A percentile compares a stretch with the other conserved stretches of the same genome.
Evolutionary conservation across 35 echinoderm and acorn worm species (phyloP).

Genomic region (Stichopus chloronotus): DNA sequence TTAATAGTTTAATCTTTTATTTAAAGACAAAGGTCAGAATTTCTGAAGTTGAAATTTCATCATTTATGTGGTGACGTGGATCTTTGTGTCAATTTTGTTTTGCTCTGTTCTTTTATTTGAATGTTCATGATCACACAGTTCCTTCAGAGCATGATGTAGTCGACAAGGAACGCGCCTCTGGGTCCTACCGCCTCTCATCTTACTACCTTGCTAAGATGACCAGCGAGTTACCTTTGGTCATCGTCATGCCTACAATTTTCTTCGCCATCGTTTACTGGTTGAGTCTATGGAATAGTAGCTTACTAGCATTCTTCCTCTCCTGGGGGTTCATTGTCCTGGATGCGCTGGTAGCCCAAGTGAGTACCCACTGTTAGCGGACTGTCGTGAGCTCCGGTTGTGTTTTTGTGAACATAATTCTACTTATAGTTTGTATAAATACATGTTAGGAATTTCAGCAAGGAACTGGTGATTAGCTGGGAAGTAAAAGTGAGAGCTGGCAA

Average conservation of each 20-base stretch:
- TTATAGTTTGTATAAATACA: not conserved
- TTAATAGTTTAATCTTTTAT: too few species aligned
- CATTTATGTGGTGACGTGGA: too few species aligned
- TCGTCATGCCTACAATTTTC: conserved; percentile 68
- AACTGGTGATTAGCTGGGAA: too few species aligned
- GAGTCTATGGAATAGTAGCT: conserved; percentile 58
- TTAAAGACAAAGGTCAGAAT: too few species aligned
- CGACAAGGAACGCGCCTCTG: conserved; percentile 72
- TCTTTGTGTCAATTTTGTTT: too few species aligned
- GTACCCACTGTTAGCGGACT: not conserved
- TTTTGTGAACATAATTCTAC: not conserved
- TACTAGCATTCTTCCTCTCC: conserved; percentile 48
- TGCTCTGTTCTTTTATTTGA: too few species aligned
- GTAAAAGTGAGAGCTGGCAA: too few species aligned
- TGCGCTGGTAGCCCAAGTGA: conserved; percentile 70
- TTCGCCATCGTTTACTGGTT: conserved; percentile 77
- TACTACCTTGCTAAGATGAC: conserved; percentile 86
- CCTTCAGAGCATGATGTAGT: conserved; percentile 78
- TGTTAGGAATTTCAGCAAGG: too few species aligned
- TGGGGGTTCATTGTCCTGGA: conserved; percentile 52
- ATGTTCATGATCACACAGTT: conserved; percentile 38
- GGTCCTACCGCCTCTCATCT: conserved; percentile 74
- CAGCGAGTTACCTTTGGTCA: conserved; percentile 69
- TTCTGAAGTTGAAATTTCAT: too few species aligned
- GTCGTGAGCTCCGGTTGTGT: not conserved